Evolutionary conservation across 2,888 invertebrate species (phyloP), one percentile per base, ranked within the genome.

Genomic region (Scrobipalpa costella): DNA sequence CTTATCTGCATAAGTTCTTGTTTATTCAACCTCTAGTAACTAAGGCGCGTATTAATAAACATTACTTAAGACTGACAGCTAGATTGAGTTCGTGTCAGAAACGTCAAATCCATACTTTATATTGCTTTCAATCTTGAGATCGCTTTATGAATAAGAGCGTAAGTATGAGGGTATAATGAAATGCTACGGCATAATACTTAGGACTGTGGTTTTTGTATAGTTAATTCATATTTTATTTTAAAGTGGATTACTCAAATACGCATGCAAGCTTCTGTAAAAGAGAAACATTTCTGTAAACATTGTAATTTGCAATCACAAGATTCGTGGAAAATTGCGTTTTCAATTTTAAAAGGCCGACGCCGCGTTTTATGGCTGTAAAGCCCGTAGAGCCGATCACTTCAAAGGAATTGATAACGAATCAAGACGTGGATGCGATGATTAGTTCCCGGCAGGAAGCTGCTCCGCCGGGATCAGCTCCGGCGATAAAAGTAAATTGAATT

Each of bases 401-500:
- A 21, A 50, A 50, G 50, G 50, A 21, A 50, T 50, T 50, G 50
- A 21, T 50, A 50, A 50, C 17, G 50, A 50, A 50, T 50, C 50
- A 50, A 50, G 50, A 21, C 50, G 11, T 50, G 50, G 50, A 50
- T 50, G 50, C 50, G 50, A 50, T 50, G 50, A 50, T 50, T 50
- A 50, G 50, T 17, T 38, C 38, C n/a, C 40, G 40, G 40, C 40
- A 40, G 40, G 40, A 40, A 40, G 40, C 40, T n/a, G 13, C 40
- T 50, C 50, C 50, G 50, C 1, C 21, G 21, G 50, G 50, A 50
- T 50, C 40, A 59, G 40, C 11, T 3, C 50, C 19, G 19, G 50
- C 50, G 11, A 50, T 50, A 50, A 50, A 50, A 50, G 50, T 50
- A 50, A 50, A 50, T 40, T 50, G 50, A 50, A 50, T 50, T 50